These are phyloP conservation scores for Colaptes auratus DNA, from an alignment of 2,113 vertebrate species.

Conservation along the genomic window DNA sequence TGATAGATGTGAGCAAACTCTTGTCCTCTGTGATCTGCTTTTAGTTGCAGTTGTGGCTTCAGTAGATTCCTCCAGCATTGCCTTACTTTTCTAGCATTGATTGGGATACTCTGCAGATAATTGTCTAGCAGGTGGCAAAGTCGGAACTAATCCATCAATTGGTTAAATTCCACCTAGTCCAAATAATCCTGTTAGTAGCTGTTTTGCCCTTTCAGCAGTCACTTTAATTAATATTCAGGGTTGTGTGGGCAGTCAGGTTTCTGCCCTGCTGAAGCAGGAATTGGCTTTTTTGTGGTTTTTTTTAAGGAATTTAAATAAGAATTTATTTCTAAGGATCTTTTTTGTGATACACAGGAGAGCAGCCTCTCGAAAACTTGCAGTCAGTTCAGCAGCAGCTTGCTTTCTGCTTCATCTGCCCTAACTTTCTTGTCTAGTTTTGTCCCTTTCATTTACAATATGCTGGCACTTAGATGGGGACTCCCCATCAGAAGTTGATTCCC, in stretches of 20 bases:
- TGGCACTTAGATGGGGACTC: background rate
- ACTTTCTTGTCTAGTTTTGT: background rate
- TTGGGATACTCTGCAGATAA: constrained; percentile 56
- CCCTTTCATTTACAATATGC: background rate
- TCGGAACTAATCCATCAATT: constrained; percentile 61
- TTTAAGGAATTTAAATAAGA: background rate
- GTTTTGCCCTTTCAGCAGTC: constrained; percentile 62
- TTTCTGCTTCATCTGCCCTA: background rate
- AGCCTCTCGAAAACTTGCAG: background rate
- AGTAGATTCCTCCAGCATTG: background rate
- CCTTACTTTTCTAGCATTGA: background rate
- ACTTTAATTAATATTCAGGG: constrained; percentile 54
- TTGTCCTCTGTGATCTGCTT: background rate
- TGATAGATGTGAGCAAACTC: background rate
- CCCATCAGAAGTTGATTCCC: rapidly evolving
- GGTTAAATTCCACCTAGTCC: constrained; percentile 64
- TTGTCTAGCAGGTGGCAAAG: constrained; percentile 60
- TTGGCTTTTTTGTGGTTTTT: background rate
- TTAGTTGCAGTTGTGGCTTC: background rate
- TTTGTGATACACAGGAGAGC: background rate
- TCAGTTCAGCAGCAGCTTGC: background rate
- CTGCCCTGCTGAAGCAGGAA: background rate
- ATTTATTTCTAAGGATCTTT: background rate
- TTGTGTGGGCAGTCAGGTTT: background rate
- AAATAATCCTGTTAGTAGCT: constrained; percentile 57